These are phyloP conservation scores for Indicator indicator DNA, from an alignment of 2,113 vertebrate genomes.

Conservation along the genomic window DNA sequence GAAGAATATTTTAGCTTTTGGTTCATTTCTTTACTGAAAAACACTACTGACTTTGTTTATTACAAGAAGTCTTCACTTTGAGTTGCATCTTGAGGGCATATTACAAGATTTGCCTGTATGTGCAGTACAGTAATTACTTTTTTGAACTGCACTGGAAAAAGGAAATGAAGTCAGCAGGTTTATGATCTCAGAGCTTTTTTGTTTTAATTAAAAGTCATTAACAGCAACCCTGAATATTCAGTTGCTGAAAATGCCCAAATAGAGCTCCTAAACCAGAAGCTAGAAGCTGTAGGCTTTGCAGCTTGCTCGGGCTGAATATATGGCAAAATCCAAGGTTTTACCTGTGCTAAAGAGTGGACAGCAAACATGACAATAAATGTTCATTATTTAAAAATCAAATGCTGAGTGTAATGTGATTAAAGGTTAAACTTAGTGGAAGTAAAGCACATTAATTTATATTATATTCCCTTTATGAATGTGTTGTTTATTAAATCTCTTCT, in stretches of 20 bases:
- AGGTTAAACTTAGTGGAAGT: neutral
- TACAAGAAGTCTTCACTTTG: conserved; percentile 52
- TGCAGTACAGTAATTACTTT: conserved; percentile 60
- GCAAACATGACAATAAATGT: conserved; percentile 2
- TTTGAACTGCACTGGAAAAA: conserved; percentile 48
- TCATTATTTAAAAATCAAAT: conserved; percentile 35
- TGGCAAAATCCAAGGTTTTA: neutral
- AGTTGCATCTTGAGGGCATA: conserved; percentile 41
- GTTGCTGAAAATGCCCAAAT: conserved; percentile 13
- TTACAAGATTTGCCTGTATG: conserved; percentile 43
- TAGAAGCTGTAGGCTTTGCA: neutral
- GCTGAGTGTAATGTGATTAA: conserved; percentile 6
- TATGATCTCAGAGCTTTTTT: conserved; percentile 60
- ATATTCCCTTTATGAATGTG: neutral
- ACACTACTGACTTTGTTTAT: neutral
- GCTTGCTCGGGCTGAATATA: neutral
- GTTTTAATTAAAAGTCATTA: conserved; percentile 69
- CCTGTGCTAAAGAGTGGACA: neutral
- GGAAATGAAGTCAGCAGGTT: conserved; percentile 61
- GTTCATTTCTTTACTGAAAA: conserved; percentile 18
- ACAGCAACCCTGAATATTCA: conserved; percentile 33
- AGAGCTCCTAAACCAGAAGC: neutral
- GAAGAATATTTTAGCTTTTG: neutral
- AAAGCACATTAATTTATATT: neutral
- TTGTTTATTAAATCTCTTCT: conserved; percentile 17